phyloP scores from a whole-genome alignment of 2,888 invertebrate species.

The Andrena praecox region DNA sequence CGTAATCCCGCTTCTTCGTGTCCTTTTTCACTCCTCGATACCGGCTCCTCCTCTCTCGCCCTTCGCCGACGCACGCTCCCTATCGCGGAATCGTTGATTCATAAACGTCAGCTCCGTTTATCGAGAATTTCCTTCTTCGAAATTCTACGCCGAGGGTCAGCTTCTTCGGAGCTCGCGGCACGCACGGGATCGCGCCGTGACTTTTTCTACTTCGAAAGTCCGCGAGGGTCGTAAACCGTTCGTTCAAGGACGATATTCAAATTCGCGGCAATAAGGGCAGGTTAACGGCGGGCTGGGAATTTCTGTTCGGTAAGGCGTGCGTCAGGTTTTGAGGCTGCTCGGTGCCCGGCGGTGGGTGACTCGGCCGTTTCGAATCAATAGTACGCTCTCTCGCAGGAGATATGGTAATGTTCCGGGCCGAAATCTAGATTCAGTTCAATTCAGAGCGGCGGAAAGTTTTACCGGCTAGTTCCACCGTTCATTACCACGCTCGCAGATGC shows the following conservation, averaged over 20 bases:
- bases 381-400: slow-evolving; percentile 46
- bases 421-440: slow-evolving; percentile 65
- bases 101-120: slow-evolving; percentile 10
- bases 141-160: too few species aligned
- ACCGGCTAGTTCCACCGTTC: slow-evolving; percentile 59
- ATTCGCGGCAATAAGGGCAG: slow-evolving; percentile 27
- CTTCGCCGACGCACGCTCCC: not conserved
- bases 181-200: not conserved
- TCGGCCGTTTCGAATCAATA: slow-evolving; percentile 61
- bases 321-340: slow-evolving; percentile 10
- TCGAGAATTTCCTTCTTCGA: slow-evolving; percentile 8
- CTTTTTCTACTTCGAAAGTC: not conserved
- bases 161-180: too few species aligned
- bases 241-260: slow-evolving; percentile 47
- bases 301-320: slow-evolving; percentile 12
- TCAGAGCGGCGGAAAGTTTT: slow-evolving; percentile 64
- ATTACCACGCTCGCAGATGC: slow-evolving; percentile 63
- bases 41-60: slow-evolving; percentile 19
- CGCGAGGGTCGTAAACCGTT: not conserved
- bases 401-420: slow-evolving; percentile 62
- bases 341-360: slow-evolving; percentile 3
- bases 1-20: slow-evolving; percentile 32
- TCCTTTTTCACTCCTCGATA: slow-evolving; percentile 27
- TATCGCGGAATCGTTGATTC: slow-evolving; percentile 33
- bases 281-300: slow-evolving; percentile 29